These are phyloP conservation scores for Drosophila pegasa DNA, from an alignment of 2,888 invertebrate genomes.

Conservation along the genomic window DNA sequence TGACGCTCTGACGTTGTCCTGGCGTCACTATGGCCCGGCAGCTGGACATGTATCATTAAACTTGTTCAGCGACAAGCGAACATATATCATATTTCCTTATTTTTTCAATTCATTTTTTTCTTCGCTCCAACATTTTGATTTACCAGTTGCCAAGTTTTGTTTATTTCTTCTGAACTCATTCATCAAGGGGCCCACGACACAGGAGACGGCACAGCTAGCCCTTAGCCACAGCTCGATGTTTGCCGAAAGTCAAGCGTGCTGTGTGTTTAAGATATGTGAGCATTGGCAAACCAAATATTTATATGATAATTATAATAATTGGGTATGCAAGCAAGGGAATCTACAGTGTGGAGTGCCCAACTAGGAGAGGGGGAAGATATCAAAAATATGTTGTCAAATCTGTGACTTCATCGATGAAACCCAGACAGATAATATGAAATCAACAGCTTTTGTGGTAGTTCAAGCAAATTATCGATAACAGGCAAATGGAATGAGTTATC, in stretches of 20 bases:
- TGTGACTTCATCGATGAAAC: too few species aligned
- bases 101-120: background rate
- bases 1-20: background rate
- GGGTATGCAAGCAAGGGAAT: background rate
- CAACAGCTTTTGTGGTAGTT: too few species aligned
- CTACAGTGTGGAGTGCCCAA: too few species aligned
- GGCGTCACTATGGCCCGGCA: conserved; percentile 31
- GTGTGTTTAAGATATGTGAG: conserved; percentile 5
- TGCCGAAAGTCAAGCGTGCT: background rate
- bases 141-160: conserved; percentile 5
- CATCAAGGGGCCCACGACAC: conserved; percentile 28
- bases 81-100: conserved; percentile 34
- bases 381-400: too few species aligned
- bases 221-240: background rate
- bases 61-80: conserved; percentile 24
- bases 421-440: too few species aligned
- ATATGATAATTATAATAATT: conserved; percentile 2
- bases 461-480: too few species aligned
- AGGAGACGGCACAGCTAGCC: background rate
- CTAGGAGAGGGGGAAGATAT: too few species aligned
- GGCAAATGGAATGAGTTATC: too few species aligned
- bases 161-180: conserved; percentile 20
- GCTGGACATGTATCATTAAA: conserved; percentile 50
- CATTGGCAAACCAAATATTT: background rate
- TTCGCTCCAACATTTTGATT: conserved; percentile 18